Percentiles rank a stretch among this genome's conserved stretches.
phyloP scores from a whole-genome alignment of 2,888 invertebrate genomes.

The Drosophila percnosoma region DNA sequence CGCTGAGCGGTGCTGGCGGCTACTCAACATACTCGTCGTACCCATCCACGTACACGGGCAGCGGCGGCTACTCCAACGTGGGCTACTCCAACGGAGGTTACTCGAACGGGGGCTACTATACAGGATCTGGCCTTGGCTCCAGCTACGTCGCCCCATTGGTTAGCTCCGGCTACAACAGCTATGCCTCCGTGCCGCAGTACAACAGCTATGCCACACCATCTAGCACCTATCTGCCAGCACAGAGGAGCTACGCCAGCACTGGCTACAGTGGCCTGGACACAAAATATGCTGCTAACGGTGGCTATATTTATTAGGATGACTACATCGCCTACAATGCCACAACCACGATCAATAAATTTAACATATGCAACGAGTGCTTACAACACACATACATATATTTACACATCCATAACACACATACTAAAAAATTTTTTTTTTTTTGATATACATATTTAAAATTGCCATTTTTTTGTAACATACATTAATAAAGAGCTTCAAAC shows the following conservation, averaged over 20 bases:
- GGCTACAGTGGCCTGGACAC: slow-evolving; percentile 69
- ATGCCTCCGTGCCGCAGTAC: slow-evolving; percentile 60
- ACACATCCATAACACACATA: neutral
- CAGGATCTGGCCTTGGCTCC: slow-evolving; percentile 30
- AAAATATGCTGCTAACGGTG: slow-evolving; percentile 77
- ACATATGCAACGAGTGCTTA: slow-evolving; percentile 5
- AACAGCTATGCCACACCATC: slow-evolving; percentile 60
- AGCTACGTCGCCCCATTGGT: slow-evolving; percentile 19
- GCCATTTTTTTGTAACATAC: neutral
- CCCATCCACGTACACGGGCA: slow-evolving; percentile 50
- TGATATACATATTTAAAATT: neutral
- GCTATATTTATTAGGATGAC: slow-evolving; percentile 73
- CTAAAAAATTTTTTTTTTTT: slow-evolving; percentile 5
- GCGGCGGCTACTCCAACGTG: neutral
- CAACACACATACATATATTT: slow-evolving; percentile 5
- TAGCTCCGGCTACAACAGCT: slow-evolving; percentile 41
- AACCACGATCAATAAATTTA: neutral
- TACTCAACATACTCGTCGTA: slow-evolving; percentile 46
- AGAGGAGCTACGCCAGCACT: slow-evolving; percentile 28
- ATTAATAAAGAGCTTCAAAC: slow-evolving; percentile 18
- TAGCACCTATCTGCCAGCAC: slow-evolving; percentile 55
- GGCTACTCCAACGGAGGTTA: slow-evolving; percentile 3
- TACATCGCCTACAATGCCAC: slow-evolving; percentile 1
- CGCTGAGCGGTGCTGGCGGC: slow-evolving; percentile 51
- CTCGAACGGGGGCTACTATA: slow-evolving; percentile 35